Evolutionary conservation across 2,888 invertebrate genomes (phyloP).

Genomic region (Nymphalis polychloros): DNA sequence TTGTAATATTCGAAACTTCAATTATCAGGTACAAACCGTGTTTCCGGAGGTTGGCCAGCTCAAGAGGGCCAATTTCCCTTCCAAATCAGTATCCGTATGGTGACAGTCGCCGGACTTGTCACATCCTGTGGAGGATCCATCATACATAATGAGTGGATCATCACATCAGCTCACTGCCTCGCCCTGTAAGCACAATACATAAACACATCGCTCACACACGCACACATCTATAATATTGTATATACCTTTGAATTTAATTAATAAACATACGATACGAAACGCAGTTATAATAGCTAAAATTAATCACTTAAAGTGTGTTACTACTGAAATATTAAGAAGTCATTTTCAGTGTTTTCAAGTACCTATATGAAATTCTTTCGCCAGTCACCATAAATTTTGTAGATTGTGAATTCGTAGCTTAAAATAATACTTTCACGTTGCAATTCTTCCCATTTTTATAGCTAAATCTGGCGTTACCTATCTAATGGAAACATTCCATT

Average conservation of each 20-base stretch:
- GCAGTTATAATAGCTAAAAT: too few species aligned
- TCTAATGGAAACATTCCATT: background rate
- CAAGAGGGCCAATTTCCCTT: constrained; percentile 55
- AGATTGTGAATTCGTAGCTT: too few species aligned
- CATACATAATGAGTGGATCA: constrained; percentile 55
- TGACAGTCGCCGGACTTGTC: constrained; percentile 46
- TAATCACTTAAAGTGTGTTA: too few species aligned
- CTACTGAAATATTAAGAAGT: too few species aligned
- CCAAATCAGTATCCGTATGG: constrained; percentile 56
- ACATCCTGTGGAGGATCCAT: constrained; percentile 57
- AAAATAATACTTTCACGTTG: too few species aligned
- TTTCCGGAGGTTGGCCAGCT: constrained; percentile 43
- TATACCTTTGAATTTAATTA: too few species aligned
- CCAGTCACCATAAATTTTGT: too few species aligned
- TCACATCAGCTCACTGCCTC: constrained; percentile 56
- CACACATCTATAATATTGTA: background rate
- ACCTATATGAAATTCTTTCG: too few species aligned
- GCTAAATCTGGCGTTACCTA: too few species aligned
- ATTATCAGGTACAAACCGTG: background rate
- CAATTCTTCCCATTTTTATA: too few species aligned
- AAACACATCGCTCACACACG: background rate
- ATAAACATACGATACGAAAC: background rate
- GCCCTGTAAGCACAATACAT: constrained; percentile 33
- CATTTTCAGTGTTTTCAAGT: too few species aligned
- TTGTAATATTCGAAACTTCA: too few species aligned